A percentile compares a stretch with the other conserved stretches of the same genome.
phyloP scores from a whole-genome alignment of 2,888 invertebrate species.

The Oasisia sp. region DNA sequence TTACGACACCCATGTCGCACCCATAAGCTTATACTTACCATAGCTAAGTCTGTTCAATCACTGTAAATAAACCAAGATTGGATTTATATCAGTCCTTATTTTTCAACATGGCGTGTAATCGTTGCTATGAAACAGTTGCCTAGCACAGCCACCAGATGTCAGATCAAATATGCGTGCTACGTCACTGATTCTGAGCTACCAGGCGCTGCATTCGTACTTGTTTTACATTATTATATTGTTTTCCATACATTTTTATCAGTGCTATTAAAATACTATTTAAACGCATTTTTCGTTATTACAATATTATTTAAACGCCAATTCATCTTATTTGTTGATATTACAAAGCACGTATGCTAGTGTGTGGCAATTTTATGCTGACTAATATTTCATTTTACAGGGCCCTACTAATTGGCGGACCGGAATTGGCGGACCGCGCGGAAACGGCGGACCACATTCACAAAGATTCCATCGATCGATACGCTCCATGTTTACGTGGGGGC shows the following conservation, averaged over 20 bases:
- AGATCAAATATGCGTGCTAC: conserved; percentile 13
- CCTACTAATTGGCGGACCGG: too few relatives aligned
- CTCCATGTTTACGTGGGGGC: too few relatives aligned
- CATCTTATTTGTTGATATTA: background rate
- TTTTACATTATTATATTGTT: background rate
- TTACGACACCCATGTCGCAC: background rate
- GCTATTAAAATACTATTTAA: background rate
- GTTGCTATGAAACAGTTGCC: conserved; percentile 17
- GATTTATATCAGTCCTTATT: background rate
- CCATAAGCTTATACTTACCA: background rate
- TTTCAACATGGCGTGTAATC: conserved; percentile 1
- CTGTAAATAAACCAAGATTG: background rate
- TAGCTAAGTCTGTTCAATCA: background rate
- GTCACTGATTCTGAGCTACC: background rate
- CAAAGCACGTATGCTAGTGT: background rate
- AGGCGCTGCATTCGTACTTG: background rate
- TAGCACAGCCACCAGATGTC: conserved; percentile 6
- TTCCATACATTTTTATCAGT: background rate
- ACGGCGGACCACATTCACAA: too few relatives aligned
- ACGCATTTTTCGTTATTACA: too few relatives aligned
- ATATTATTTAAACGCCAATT: background rate
- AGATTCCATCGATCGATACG: too few relatives aligned
- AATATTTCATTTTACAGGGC: conserved; percentile 7
- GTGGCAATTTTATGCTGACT: background rate
- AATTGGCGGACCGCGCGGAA: too few relatives aligned